Evolutionary conservation across 1,140 invertebrate species (phyloP), one percentile per base, ranked within the genome.

Genomic region (Diachasma alloeum): DNA sequence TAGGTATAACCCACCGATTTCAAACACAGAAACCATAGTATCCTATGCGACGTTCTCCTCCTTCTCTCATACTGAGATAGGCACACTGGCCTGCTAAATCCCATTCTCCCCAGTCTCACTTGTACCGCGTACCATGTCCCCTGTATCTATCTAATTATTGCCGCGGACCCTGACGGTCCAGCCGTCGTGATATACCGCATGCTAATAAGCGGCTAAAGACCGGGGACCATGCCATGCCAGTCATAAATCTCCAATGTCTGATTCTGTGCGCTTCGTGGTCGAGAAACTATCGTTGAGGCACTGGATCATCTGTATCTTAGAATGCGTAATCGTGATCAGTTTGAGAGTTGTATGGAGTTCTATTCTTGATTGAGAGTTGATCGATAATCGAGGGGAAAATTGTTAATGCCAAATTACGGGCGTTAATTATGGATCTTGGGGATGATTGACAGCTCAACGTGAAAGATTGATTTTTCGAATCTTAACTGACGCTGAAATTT

Each of bases 181-280:
- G 81, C 81, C 71, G 78, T 78, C 75, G 83, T 90, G 88, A 90
- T 90, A 89, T 90, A 90, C 88, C 87, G 87, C 89, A 90, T 89
- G 89, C 89, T 90, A 90, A 90, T 90, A 90, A 89, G 88, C 89
- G 87, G 79, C 88, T 90, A 89, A 90, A 90, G 89, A 90, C 87
- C 83, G 79, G 82, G 83, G 83, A 87, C 85, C 83, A 82, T 85
- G 84, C 84, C 83, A 83, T 74, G 80, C 78, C 79, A 81, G 78
- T 79, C 82, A 87, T 90, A 89, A 90, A 90, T 90, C 87, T 87
- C 85, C 81, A 85, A 83, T 82, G 78, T 68, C 82, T 83, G 81
- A 87, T 89, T 87, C 86, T 83, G 83, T 68, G 81, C 81, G 81
- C 77, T 78, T 48, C 44, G 15, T 37, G 80, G 79, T 77, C 78